Evolutionary conservation across 2,888 invertebrate species (phyloP).

Genomic region (Drosophila fulvimacula): DNA sequence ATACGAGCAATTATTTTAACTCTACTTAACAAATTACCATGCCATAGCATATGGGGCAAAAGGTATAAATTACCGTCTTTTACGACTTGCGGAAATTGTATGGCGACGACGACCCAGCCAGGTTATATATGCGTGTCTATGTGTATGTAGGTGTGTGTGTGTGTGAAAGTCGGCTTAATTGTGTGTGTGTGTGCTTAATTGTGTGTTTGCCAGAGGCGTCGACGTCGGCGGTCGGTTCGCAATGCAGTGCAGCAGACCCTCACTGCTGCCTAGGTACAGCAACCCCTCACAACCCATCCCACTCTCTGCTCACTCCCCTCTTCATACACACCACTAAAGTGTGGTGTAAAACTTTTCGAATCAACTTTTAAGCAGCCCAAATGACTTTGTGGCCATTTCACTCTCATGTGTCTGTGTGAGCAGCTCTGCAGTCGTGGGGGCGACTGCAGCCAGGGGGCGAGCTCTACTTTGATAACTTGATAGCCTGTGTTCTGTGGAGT

Average conservation of each 20-base stretch:
- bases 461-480: slow-evolving; percentile 73
- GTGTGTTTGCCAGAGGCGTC: slow-evolving; percentile 66
- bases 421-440: not conserved
- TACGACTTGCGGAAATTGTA: slow-evolving; percentile 81
- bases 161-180: slow-evolving; percentile 61
- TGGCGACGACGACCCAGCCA: slow-evolving; percentile 65
- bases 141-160: slow-evolving; percentile 25
- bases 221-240: slow-evolving; percentile 47
- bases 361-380: slow-evolving; percentile 79
- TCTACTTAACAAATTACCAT: slow-evolving; percentile 85
- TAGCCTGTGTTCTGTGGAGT: slow-evolving; percentile 62
- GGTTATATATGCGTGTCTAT: slow-evolving; percentile 33
- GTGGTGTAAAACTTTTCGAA: slow-evolving; percentile 76
- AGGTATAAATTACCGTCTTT: slow-evolving; percentile 81
- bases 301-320: no score
- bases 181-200: slow-evolving; percentile 73
- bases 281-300: slow-evolving; percentile 8
- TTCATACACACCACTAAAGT: slow-evolving; percentile 15
- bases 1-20: slow-evolving; percentile 85
- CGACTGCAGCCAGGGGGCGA: not conserved
- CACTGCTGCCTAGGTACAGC: slow-evolving; percentile 28
- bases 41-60: slow-evolving; percentile 84
- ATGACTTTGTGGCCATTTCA: slow-evolving; percentile 73
- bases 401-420: slow-evolving; percentile 25
- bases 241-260: slow-evolving; percentile 10